A percentile compares a stretch with the other conserved stretches of the same genome.
Conservation (phyloP, 2,888 invertebrate genomes). For the Rhingia campestris region DNA sequence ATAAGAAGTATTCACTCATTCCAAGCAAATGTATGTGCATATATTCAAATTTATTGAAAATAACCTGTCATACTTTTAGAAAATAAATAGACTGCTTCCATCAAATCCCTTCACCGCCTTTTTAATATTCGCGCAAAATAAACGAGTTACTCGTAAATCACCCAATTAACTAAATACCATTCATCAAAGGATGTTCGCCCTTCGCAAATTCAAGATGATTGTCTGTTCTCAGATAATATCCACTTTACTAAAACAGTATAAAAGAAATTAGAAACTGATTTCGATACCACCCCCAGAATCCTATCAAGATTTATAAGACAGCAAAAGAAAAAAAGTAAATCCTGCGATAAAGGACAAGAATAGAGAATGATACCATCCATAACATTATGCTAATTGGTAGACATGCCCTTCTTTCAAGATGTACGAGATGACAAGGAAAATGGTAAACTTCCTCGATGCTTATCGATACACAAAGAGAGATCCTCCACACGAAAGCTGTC, state of each 20-base stretch:
- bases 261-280: constrained; percentile 61
- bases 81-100: no score
- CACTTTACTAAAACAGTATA: constrained; percentile 21
- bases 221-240: constrained; percentile 32
- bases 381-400: constrained; percentile 71
- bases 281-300: constrained; percentile 19
- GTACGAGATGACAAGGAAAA: constrained; percentile 31
- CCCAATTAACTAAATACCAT: no score
- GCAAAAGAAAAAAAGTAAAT: not conserved
- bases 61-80: no score
- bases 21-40: no score
- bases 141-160: no score
- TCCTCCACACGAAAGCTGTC: constrained; percentile 42
- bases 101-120: no score
- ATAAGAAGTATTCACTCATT: no score
- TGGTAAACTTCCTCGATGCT: constrained; percentile 48
- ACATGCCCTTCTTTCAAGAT: constrained; percentile 11
- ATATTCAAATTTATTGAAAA: no score
- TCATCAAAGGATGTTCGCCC: not conserved
- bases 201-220: constrained; percentile 18
- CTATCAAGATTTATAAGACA: constrained; percentile 20
- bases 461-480: constrained; percentile 56
- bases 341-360: not conserved
- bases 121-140: no score
- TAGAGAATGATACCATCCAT: constrained; percentile 33